Conservation (phyloP, 2,888 invertebrate genomes). For the Drosophila ezoana region DNA sequence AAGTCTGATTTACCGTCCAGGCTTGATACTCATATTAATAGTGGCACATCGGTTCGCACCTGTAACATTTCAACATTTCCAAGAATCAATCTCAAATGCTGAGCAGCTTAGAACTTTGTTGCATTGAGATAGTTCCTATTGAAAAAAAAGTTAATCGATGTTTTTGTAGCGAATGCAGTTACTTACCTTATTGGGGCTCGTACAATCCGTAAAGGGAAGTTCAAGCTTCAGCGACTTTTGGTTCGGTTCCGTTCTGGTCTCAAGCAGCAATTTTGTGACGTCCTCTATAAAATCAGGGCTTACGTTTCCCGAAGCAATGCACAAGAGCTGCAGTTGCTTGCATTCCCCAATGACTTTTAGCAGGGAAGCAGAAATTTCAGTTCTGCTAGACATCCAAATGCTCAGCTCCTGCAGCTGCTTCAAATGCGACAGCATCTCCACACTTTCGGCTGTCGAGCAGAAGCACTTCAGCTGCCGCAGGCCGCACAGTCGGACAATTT, state of each 20-base stretch:
- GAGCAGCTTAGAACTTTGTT: constrained; percentile 19
- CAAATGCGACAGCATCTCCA: constrained; percentile 43
- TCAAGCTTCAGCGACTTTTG: constrained; percentile 30
- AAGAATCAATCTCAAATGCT: constrained; percentile 21
- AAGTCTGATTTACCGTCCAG: no score
- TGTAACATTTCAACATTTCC: constrained; percentile 16
- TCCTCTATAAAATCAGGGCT: constrained; percentile 30
- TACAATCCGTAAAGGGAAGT: constrained; percentile 30
- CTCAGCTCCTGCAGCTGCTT: constrained; percentile 43
- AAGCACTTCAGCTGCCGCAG: constrained; percentile 61
- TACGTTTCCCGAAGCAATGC: constrained; percentile 47
- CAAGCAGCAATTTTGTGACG: constrained; percentile 29
- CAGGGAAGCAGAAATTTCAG: constrained; percentile 52
- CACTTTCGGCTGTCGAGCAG: constrained; percentile 40
- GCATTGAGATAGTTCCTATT: constrained; percentile 17
- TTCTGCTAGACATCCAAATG: constrained; percentile 60
- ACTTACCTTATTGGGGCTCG: constrained; percentile 12
- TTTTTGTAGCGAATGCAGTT: no score
- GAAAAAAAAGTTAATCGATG: background rate
- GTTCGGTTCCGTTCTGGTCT: background rate
- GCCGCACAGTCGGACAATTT: constrained; percentile 41
- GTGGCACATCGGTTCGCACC: no score
- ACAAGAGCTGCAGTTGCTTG: constrained; percentile 36
- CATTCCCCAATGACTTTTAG: constrained; percentile 47
- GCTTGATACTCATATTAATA: no score